Base-by-base conservation (phyloP, 2,888 invertebrate species). In the Brachyptera putata region DNA sequence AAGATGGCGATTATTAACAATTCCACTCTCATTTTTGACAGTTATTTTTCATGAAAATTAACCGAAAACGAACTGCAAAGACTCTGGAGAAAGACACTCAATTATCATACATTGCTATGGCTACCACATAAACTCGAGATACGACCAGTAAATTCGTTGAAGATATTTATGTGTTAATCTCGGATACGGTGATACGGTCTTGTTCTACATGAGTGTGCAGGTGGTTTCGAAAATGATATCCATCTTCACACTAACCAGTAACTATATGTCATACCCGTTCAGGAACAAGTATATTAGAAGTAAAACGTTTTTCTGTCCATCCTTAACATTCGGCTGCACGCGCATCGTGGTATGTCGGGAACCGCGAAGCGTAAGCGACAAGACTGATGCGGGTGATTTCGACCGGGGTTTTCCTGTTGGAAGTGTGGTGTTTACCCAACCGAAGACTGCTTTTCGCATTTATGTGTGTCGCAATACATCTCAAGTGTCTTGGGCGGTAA, bases 401-500 rank as follows among this genome's bases (percentile, higher is more conserved):
- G 39, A n/a, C n/a, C 16, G 4, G 39, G 39, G 39, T 37, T 37
- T 37, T 37, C 39, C 3, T 37, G 14, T 37, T n/a, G n/a, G n/a
- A n/a, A n/a, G n/a, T n/a, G n/a, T n/a, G 11, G 43, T 43, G 43
- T 43, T n/a, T 21, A 43, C 18, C 43, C 18, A 21, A 16, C 18
- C 43, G 43, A 43, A 43, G 43, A 30, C 30, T 4, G 11, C 18
- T 11, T 14, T 21, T 3, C 43, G 43, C 43, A 21, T n/a, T 5
- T 18, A 43, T 43, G 43, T 43, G 43, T 43, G 16, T n/a, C n/a
- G 43, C 43, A 21, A 43, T 43, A 43, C 43, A 43, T 43, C 43
- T 43, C 18, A 18, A 21, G 21, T 21, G 43, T 43, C 43, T 43
- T 16, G 43, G 11, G 39, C 39, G 39, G 39, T 37, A 37, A 37